A percentile compares a stretch with the other conserved stretches of the same genome.
Evolutionary conservation across 2,888 invertebrate species (phyloP).

Genomic region (Lydus trimaculatus): DNA sequence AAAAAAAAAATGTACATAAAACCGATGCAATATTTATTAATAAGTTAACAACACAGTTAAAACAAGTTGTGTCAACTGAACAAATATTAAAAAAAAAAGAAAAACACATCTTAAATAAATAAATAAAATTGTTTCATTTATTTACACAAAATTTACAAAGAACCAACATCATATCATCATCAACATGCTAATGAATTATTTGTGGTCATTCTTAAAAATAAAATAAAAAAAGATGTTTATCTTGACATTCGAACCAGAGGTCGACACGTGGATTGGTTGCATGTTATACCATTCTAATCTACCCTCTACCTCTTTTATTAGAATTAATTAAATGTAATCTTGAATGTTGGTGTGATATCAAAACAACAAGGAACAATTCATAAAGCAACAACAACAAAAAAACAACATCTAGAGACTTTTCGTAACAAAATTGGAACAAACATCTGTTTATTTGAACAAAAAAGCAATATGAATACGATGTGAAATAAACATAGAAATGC

Average conservation of each 20-base stretch:
- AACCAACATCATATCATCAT: background rate
- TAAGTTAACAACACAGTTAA: conserved; percentile 1
- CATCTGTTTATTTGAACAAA: conserved; percentile 21
- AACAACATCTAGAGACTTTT: background rate
- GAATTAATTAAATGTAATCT: background rate
- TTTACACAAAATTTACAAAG: background rate
- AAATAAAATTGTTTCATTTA: background rate
- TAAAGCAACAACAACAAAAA: too few relatives aligned
- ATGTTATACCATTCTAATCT: background rate
- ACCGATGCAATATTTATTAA: conserved; percentile 6
- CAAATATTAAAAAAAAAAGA: background rate
- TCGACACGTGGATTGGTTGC: conserved; percentile 2
- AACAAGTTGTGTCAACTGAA: background rate
- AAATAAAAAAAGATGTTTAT: background rate
- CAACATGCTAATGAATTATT: background rate
- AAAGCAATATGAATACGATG: conserved; percentile 16
- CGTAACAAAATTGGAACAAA: conserved; percentile 3
- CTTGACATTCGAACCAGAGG: background rate
- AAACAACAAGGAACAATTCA: background rate
- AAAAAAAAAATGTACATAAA: conserved; percentile 1
- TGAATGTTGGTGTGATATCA: background rate
- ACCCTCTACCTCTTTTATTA: background rate
- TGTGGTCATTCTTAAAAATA: background rate
- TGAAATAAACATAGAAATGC: conserved; percentile 39
- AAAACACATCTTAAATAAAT: background rate